Evolutionary conservation across 2,797 vertebrate species (phyloP).

Genomic region (Eupleurogrammus muticus): DNA sequence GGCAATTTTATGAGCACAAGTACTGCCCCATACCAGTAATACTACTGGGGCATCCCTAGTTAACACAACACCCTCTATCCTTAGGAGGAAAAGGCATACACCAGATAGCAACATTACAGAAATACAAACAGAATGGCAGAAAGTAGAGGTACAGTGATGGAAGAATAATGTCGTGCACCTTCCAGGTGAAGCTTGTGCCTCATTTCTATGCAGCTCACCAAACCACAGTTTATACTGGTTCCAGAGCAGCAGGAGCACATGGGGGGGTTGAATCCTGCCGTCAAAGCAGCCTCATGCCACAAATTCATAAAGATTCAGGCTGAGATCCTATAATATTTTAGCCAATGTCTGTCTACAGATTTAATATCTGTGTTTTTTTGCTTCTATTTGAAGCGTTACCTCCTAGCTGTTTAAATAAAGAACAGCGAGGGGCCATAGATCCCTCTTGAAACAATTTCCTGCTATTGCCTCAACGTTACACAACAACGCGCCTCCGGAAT

Average conservation of each 20-base stretch:
- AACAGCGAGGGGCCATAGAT: constrained; percentile 18
- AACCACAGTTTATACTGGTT: not conserved
- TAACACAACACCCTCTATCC: too few species aligned
- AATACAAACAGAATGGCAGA: too few species aligned
- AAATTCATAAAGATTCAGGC: constrained; percentile 6
- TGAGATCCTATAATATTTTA: constrained; percentile 22
- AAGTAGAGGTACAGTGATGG: too few species aligned
- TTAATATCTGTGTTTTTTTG: constrained; percentile 7
- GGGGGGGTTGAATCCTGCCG: constrained; percentile 10
- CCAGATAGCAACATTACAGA: too few species aligned
- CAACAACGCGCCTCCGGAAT: constrained; percentile 65
- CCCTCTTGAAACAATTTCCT: constrained; percentile 61
- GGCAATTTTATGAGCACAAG: too few species aligned
- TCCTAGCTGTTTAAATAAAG: constrained; percentile 46
- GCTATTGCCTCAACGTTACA: constrained; percentile 68
- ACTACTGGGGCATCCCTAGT: too few species aligned
- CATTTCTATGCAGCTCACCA: not conserved
- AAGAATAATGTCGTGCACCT: too few species aligned
- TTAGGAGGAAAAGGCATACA: too few species aligned
- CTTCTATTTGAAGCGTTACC: constrained; percentile 32
- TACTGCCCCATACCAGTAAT: too few species aligned
- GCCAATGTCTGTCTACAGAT: constrained; percentile 23
- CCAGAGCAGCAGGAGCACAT: not conserved
- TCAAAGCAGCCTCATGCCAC: constrained; percentile 7
- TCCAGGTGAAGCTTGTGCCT: not conserved